These are phyloP conservation scores for Habrosyne pyritoides DNA, from an alignment of 2,888 invertebrate genomes.

Conservation along the genomic window DNA sequence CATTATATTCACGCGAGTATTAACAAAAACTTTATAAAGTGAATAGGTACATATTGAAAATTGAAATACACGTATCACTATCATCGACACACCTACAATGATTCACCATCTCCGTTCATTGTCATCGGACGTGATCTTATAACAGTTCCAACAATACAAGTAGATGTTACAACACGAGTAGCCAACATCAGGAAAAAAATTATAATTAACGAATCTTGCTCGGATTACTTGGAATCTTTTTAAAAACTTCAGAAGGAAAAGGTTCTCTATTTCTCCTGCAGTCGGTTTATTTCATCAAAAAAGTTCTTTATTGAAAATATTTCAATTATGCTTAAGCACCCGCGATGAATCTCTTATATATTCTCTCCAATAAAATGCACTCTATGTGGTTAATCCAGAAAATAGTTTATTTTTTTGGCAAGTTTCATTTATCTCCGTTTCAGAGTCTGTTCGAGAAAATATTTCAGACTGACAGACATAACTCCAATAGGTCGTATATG, in stretches of 20 bases:
- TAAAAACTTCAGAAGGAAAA: background rate
- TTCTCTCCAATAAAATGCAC: too few species aligned
- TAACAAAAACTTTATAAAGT: conserved; percentile 34
- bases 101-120: conserved; percentile 34
- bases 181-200: conserved; percentile 27
- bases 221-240: background rate
- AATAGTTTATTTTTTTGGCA: too few species aligned
- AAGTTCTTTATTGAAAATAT: too few species aligned
- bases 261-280: too few species aligned
- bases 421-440: too few species aligned
- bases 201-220: conserved; percentile 24
- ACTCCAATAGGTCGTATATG: too few species aligned
- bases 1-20: background rate
- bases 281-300: background rate
- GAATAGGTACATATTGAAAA: conserved; percentile 41
- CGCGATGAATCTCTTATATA: too few species aligned
- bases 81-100: conserved; percentile 35
- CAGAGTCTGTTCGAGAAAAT: too few species aligned
- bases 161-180: conserved; percentile 24
- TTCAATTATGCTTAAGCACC: too few species aligned
- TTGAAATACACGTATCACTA: conserved; percentile 40
- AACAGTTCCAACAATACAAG: conserved; percentile 19
- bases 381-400: too few species aligned
- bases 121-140: conserved; percentile 35
- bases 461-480: too few species aligned